Percentiles rank a stretch among this genome's conserved stretches.
Conservation (phyloP, 2,113 vertebrate species). For the Pundamilia nyererei region DNA sequence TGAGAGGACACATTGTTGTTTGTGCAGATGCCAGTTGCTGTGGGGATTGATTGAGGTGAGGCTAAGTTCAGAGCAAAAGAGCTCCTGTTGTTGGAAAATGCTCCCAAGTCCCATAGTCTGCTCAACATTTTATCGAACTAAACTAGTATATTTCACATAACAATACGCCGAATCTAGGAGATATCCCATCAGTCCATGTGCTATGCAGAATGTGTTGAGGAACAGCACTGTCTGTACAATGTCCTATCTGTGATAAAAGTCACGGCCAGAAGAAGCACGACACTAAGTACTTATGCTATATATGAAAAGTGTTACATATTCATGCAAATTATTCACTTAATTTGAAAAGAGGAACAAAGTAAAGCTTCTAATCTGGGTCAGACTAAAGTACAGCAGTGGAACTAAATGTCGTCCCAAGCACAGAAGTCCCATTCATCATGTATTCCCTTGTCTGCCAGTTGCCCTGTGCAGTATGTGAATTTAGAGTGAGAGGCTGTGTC, state of each 20-base stretch:
- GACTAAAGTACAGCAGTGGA: slow-evolving; percentile 33
- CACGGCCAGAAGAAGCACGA: neutral
- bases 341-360: slow-evolving; percentile 27
- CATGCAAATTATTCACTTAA: slow-evolving; percentile 10
- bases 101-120: neutral
- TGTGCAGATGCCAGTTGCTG: neutral
- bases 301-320: slow-evolving; percentile 13
- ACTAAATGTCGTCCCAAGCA: slow-evolving; percentile 44
- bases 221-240: neutral
- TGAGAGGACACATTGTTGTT: neutral
- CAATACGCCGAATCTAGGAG: neutral
- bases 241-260: neutral
- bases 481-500: slow-evolving; percentile 31
- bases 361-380: slow-evolving; percentile 52
- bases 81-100: neutral
- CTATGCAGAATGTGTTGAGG: neutral
- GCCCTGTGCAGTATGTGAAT: slow-evolving; percentile 34
- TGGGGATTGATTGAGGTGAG: neutral
- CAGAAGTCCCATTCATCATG: slow-evolving; percentile 55
- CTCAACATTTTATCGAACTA: neutral
- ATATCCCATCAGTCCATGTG: neutral
- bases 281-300: neutral
- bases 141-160: neutral
- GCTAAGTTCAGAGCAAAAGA: neutral
- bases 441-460: slow-evolving; percentile 45